Conservation (phyloP, 2,888 invertebrate genomes). For the Drosophila villosipedis region DNA sequence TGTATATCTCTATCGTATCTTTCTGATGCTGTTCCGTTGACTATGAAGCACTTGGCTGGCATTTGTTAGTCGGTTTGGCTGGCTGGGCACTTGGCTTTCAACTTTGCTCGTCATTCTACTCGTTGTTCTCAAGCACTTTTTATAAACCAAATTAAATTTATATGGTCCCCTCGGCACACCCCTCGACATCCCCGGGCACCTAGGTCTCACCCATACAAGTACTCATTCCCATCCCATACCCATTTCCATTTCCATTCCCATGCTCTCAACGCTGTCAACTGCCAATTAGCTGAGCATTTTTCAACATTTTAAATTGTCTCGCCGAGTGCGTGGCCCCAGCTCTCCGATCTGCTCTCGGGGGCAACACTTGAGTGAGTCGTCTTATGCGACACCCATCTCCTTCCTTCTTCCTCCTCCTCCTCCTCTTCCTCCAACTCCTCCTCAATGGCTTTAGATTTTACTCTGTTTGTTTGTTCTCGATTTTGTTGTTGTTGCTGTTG, state of each 20-base stretch:
- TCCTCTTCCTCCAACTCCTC: neutral
- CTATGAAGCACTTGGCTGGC: constrained; percentile 21
- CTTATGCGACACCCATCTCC: neutral
- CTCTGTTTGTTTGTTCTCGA: constrained; percentile 15
- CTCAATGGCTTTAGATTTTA: constrained; percentile 43
- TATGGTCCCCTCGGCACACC: constrained; percentile 46
- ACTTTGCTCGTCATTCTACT: constrained; percentile 39
- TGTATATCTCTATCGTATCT: neutral
- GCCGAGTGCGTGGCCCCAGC: constrained; percentile 70
- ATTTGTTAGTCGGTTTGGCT: constrained; percentile 9
- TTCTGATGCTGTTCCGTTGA: neutral
- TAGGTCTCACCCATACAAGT: neutral
- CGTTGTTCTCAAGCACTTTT: constrained; percentile 68
- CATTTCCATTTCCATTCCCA: constrained; percentile 22
- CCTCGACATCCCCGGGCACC: constrained; percentile 16
- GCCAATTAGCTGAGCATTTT: constrained; percentile 77
- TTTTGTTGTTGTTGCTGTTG: constrained; percentile 1
- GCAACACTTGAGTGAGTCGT: constrained; percentile 4
- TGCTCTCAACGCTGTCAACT: constrained; percentile 73
- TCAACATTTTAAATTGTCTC: constrained; percentile 78
- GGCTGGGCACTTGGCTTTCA: constrained; percentile 62
- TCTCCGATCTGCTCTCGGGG: constrained; percentile 33
- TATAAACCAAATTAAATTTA: constrained; percentile 77
- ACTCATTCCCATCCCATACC: neutral
- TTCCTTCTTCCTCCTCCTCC: neutral